Percentiles rank a stretch among this genome's conserved stretches.
Conservation (phyloP, 2,797 vertebrate species). For the Brachyrhaphis roseni region DNA sequence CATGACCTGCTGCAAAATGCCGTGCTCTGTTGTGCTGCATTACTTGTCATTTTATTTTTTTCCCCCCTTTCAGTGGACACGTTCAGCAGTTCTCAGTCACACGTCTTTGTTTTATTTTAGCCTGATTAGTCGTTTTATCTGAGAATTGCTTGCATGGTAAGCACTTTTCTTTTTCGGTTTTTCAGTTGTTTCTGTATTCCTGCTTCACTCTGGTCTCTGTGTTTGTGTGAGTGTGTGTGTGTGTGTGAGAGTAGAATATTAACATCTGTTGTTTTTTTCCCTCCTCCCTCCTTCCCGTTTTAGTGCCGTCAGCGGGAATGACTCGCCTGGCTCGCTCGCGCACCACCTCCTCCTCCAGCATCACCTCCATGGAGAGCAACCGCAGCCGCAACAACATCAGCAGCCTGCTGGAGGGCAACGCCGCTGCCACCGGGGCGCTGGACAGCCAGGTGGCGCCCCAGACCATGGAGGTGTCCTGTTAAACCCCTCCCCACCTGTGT, state of each 20-base stretch:
- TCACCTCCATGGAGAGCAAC: slow-evolving; percentile 89
- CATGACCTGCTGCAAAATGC: slow-evolving; percentile 63
- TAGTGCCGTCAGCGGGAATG: slow-evolving; percentile 94
- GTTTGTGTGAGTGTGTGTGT: not conserved
- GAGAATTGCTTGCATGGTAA: slow-evolving; percentile 68
- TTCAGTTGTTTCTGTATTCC: slow-evolving; percentile 13
- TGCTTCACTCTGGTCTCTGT: slow-evolving; percentile 5
- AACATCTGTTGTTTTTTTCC: slow-evolving; percentile 5
- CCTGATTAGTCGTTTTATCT: slow-evolving; percentile 31
- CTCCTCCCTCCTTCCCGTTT: slow-evolving; percentile 7
- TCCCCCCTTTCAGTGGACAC: not conserved
- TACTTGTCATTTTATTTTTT: slow-evolving; percentile 9
- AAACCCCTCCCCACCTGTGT: slow-evolving; percentile 56
- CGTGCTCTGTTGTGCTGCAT: slow-evolving; percentile 31
- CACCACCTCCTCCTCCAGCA: slow-evolving; percentile 92
- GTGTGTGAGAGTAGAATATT: slow-evolving; percentile 34
- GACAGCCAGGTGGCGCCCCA: slow-evolving; percentile 86
- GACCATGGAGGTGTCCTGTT: slow-evolving; percentile 98
- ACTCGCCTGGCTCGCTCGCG: slow-evolving; percentile 92
- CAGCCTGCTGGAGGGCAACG: slow-evolving; percentile 85
- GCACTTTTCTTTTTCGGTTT: slow-evolving; percentile 26
- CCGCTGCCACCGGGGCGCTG: slow-evolving; percentile 73
- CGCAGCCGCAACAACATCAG: slow-evolving; percentile 89
- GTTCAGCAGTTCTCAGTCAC: slow-evolving; percentile 18
- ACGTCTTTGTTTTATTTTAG: slow-evolving; percentile 16